Conservation (phyloP, 2,888 invertebrate species). For the Hirtodrosophila histrioides region DNA sequence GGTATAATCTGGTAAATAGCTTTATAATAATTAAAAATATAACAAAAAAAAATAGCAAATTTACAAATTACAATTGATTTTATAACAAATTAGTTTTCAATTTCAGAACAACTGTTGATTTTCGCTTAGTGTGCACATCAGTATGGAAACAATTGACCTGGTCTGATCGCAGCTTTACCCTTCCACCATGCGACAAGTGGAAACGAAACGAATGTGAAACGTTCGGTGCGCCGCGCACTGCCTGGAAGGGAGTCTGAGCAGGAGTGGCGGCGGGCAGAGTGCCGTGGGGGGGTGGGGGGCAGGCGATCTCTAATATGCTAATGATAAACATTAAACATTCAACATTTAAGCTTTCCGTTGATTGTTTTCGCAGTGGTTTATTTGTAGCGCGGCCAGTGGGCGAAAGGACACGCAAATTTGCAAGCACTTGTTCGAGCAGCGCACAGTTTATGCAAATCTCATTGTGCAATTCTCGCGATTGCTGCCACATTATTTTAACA, state of each 20-base stretch:
- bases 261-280: neutral
- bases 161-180: constrained; percentile 13
- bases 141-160: neutral
- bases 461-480: constrained; percentile 4
- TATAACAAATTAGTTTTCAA: too few species aligned
- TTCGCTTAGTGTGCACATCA: too few species aligned
- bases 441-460: constrained; percentile 41
- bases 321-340: constrained; percentile 52
- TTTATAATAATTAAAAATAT: too few species aligned
- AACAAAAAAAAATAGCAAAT: too few species aligned
- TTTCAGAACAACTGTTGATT: too few species aligned
- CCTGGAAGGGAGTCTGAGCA: neutral
- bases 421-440: constrained; percentile 11
- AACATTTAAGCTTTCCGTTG: constrained; percentile 25
- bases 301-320: constrained; percentile 51
- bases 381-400: constrained; percentile 16
- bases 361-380: constrained; percentile 1
- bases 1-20: too few species aligned
- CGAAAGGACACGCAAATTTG: constrained; percentile 43
- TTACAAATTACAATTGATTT: too few species aligned
- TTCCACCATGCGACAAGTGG: constrained; percentile 35
- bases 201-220: constrained; percentile 31
- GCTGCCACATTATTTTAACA: neutral
- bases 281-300: neutral
- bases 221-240: neutral